Conservation (phyloP, 1,140 invertebrate genomes). For the Helicoverpa zea region DNA sequence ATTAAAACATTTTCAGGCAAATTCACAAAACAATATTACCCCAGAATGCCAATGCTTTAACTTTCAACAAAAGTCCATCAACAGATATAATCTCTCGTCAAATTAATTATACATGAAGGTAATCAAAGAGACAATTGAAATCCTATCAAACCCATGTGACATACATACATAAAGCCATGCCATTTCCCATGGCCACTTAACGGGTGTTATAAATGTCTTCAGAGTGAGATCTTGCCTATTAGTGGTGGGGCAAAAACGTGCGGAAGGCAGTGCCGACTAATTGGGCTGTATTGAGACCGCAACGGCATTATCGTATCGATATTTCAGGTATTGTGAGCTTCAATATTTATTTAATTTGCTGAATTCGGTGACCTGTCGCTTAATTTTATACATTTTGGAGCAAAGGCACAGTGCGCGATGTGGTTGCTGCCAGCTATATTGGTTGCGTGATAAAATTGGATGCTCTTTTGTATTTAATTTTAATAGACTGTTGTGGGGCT, state of each 20-base stretch:
- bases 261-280: constrained; percentile 73
- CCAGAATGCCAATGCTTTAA: too few relatives aligned
- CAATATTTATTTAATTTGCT: constrained; percentile 43
- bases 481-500: not conserved
- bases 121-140: not conserved
- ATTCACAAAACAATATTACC: too few relatives aligned
- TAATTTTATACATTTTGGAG: not conserved
- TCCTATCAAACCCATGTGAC: not conserved
- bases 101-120: not conserved
- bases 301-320: constrained; percentile 56
- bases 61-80: too few relatives aligned
- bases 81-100: too few relatives aligned
- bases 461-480: constrained; percentile 17
- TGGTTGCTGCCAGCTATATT: not conserved
- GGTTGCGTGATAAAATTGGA: not conserved
- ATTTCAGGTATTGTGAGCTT: constrained; percentile 49
- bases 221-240: constrained; percentile 65
- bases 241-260: constrained; percentile 73
- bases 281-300: constrained; percentile 74
- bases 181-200: not conserved
- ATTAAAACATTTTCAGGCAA: too few relatives aligned
- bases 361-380: constrained; percentile 33
- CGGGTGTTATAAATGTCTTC: constrained; percentile 57
- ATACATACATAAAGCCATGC: not conserved
- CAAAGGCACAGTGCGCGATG: not conserved